Evolutionary conservation across 2,113 vertebrate genomes (phyloP).

Genomic region (Sialia sialis): DNA sequence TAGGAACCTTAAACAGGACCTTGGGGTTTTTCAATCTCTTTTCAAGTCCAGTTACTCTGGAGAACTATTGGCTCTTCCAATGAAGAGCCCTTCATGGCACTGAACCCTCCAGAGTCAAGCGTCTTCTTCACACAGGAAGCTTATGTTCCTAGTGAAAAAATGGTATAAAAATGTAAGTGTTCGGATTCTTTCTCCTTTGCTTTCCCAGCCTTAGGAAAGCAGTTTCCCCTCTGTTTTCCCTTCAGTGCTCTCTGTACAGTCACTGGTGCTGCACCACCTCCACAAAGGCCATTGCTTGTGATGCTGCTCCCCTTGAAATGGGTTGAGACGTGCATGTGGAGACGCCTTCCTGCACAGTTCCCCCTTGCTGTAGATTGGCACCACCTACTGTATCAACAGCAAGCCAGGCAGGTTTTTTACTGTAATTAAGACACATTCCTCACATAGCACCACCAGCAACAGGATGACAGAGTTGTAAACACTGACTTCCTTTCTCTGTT

Average conservation of each 20-base stretch:
- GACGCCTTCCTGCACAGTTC: neutral
- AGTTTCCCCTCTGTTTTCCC: neutral
- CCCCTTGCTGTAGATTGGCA: neutral
- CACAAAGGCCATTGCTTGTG: accelerated
- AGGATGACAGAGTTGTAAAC: neutral
- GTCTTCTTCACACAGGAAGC: neutral
- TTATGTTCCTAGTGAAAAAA: neutral
- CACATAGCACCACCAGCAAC: neutral
- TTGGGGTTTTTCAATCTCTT: neutral
- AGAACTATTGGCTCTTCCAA: neutral
- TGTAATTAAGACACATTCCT: neutral
- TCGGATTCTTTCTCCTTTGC: neutral
- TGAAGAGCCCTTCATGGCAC: neutral
- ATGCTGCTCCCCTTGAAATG: neutral
- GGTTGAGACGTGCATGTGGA: neutral
- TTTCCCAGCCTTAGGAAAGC: neutral
- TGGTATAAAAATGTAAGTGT: neutral
- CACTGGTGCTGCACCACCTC: neutral
- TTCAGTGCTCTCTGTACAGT: neutral
- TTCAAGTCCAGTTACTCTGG: neutral
- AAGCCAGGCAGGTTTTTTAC: neutral
- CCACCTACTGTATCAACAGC: neutral
- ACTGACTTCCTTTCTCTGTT: neutral
- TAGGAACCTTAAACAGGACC: neutral
- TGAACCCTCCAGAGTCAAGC: neutral